These are phyloP conservation scores for Rousettus madagascariensis DNA, from an alignment of 2,797 vertebrate genomes.

Conservation along the genomic window DNA sequence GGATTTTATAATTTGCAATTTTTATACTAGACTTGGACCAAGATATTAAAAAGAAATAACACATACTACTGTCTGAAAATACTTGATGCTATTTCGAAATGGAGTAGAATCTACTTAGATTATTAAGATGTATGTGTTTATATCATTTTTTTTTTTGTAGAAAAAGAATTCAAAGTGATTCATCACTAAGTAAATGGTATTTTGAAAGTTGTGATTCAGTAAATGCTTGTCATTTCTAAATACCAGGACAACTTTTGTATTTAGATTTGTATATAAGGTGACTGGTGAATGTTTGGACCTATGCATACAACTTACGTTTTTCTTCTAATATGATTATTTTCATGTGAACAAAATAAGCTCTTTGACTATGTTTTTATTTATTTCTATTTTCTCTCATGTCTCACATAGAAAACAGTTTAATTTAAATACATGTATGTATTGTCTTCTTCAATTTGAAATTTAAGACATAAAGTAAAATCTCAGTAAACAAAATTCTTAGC, in stretches of 20 bases:
- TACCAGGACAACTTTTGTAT: background rate
- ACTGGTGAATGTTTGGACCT: background rate
- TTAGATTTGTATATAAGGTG: background rate
- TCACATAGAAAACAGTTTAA: background rate
- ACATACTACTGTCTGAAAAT: slow-evolving; percentile 69
- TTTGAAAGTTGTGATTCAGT: slow-evolving; percentile 59
- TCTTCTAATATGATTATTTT: background rate
- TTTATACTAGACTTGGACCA: slow-evolving; percentile 83
- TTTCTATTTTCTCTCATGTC: background rate
- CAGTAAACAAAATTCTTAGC: slow-evolving; percentile 2
- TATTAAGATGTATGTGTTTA: slow-evolving; percentile 71
- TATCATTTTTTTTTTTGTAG: slow-evolving; percentile 33
- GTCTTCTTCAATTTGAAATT: background rate
- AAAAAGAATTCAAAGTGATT: slow-evolving; percentile 37
- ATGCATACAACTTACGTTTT: background rate
- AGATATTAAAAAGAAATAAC: slow-evolving; percentile 81
- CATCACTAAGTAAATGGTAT: slow-evolving; percentile 71
- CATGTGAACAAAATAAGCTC: background rate
- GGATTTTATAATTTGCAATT: slow-evolving; percentile 85
- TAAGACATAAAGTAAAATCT: background rate
- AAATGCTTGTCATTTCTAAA: slow-evolving; percentile 36
- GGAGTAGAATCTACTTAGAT: slow-evolving; percentile 70
- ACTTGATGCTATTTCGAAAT: slow-evolving; percentile 59
- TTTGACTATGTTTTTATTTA: background rate
- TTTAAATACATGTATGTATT: background rate